phyloP scores from a whole-genome alignment of 35 echinoderm and acorn worm species.

The Lytechinus pictus region DNA sequence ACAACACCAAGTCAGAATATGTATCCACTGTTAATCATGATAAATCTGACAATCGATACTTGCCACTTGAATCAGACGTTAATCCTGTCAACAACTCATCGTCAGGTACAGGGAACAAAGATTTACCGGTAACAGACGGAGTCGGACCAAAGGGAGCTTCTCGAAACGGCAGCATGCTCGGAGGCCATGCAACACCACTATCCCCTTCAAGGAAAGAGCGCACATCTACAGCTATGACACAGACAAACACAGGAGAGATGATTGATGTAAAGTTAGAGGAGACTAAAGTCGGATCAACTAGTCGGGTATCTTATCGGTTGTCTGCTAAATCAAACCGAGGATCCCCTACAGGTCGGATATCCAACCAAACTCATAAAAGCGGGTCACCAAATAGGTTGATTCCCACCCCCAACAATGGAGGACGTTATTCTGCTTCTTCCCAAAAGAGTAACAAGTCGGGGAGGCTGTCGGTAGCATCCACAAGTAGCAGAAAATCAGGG shows the following conservation, averaged over 20 bases:
- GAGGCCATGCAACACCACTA: neutral
- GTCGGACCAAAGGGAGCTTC: neutral
- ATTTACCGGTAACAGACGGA: neutral
- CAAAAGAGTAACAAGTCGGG: neutral
- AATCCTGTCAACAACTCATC: neutral
- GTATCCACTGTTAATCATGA: neutral
- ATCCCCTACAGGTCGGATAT: neutral
- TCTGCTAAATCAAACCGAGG: neutral
- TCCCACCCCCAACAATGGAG: neutral
- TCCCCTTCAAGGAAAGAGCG: neutral
- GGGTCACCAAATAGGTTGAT: neutral
- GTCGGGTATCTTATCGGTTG: neutral
- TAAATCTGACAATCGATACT: neutral
- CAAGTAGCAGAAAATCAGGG: neutral
- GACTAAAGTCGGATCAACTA: neutral
- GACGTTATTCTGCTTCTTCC: neutral
- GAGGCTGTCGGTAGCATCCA: neutral
- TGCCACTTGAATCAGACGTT: neutral
- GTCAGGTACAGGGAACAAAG: neutral
- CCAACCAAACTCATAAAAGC: neutral
- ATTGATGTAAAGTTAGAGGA: neutral
- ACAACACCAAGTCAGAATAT: neutral
- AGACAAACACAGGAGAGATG: neutral
- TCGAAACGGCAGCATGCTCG: neutral
- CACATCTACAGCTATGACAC: neutral